A percentile compares a stretch with the other conserved stretches of the same genome.
Evolutionary conservation across 1,140 invertebrate species (phyloP).

Genomic region (Acarapis woodi): DNA sequence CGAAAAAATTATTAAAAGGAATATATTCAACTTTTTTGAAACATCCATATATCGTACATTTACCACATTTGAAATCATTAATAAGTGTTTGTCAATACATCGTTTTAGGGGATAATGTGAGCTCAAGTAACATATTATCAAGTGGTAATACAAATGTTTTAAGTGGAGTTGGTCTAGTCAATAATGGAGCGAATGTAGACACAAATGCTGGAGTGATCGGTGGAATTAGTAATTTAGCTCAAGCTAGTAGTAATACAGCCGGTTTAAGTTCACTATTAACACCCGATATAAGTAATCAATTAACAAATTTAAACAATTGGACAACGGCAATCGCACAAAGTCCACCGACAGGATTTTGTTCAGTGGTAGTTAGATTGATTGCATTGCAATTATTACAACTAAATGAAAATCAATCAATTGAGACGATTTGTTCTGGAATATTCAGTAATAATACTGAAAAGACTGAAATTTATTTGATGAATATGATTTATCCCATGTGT

Average conservation of each 20-base stretch:
- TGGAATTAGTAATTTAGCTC: background rate
- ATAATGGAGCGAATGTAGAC: background rate
- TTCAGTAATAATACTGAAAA: conserved; percentile 56
- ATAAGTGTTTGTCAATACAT: conserved; percentile 25
- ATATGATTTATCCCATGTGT: conserved; percentile 81
- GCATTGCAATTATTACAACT: conserved; percentile 72
- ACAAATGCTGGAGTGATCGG: background rate
- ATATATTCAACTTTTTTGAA: conserved; percentile 71
- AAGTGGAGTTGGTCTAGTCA: no score
- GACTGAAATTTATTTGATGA: conserved; percentile 76
- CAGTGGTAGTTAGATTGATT: conserved; percentile 71
- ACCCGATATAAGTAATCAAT: no score
- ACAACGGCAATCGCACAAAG: conserved; percentile 50
- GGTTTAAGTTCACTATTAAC: conserved; percentile 29
- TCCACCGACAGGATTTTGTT: conserved; percentile 65
- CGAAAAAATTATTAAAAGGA: conserved; percentile 66
- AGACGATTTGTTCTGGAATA: conserved; percentile 68
- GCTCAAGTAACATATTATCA: no score
- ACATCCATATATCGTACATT: conserved; percentile 82
- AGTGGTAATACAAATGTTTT: background rate
- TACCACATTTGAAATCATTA: conserved; percentile 73
- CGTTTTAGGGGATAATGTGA: conserved; percentile 32
- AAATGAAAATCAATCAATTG: conserved; percentile 64
- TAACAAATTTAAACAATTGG: no score
- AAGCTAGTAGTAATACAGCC: no score